Evolutionary conservation across 1,140 invertebrate species (phyloP).

Genomic region (Pogonomyrmex barbatus): DNA sequence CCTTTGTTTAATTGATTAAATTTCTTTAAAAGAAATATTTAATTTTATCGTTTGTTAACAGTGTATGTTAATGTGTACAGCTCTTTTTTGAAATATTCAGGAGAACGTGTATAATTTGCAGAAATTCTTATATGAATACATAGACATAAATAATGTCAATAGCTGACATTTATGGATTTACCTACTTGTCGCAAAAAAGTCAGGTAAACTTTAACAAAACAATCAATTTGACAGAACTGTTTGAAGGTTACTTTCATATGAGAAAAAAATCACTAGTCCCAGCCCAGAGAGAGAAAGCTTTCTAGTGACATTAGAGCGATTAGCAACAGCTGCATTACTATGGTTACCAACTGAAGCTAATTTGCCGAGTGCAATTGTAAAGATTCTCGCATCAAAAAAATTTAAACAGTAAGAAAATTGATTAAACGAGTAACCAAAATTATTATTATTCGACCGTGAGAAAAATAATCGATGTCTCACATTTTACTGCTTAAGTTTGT

Average conservation of each 20-base stretch:
- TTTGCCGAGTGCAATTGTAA: no score
- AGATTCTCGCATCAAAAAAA: no score
- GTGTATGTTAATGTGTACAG: background rate
- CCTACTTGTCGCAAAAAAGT: conserved; percentile 14
- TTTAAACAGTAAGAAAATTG: no score
- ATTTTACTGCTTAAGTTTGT: no score
- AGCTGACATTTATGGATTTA: background rate
- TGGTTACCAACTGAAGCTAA: no score
- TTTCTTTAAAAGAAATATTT: background rate
- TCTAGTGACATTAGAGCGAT: no score
- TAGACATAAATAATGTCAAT: background rate
- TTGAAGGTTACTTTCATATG: background rate
- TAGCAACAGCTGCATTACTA: no score
- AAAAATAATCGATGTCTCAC: no score
- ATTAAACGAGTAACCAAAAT: no score
- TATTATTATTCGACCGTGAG: no score
- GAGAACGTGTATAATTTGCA: background rate
- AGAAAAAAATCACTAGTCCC: no score
- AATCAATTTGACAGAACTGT: conserved; percentile 21
- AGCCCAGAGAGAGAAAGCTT: no score
- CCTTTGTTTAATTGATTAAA: background rate
- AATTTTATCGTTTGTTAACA: background rate
- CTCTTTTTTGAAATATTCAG: background rate
- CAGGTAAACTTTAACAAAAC: background rate
- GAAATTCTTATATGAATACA: background rate